Evolutionary conservation across 1,140 invertebrate species (phyloP), one percentile per base, ranked within the genome.

Genomic region (Carcinoscorpius rotundicauda): DNA sequence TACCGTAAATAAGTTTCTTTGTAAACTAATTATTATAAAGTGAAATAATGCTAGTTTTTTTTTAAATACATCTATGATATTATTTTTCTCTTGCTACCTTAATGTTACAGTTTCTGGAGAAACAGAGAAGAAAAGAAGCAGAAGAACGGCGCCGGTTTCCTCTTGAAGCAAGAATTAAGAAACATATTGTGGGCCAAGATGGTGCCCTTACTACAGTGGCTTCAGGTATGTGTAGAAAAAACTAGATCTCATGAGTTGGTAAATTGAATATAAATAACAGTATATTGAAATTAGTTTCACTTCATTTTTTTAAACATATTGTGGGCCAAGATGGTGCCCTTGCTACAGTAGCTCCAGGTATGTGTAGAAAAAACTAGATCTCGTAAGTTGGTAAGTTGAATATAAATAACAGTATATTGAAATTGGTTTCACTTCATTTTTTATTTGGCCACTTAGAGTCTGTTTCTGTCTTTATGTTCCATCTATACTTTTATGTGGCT

Each of bases 321-420:
- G 87, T 97, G 63, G 93, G 93, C 2, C 93, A 97, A 78, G 87
- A 91, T 74, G 86, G 85, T 49, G 87, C 92, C 53, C 93, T 97
- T 72, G 84, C 87, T 55, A 86, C 85, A 65, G 91, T 95, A 3
- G 85, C 91, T 51, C 85, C 89, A 66, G 83, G 87, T 88, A 61
- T 62, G 29, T 29, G 29, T 29, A 29, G 29, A 29, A 29, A 29
- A 29, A 29, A 29, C 29, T 29, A 29, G 29, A 29, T 29, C 29
- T 29, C 2, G 29, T 29, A 29, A 2, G 29, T 29, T 29, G 29
- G 29, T 29, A 29, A 29, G 29, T 29, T 29, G 29, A 29, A 29
- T 29, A 29, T 29, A 29, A 29, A 29, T 29, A 29, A 29, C 0
- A 29, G 29, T 29, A 29, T 29, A 29, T 29, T 1, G 29, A 29